Evolutionary conservation across 2,888 invertebrate species (phyloP).

Genomic region (Leucoptera coffeella): DNA sequence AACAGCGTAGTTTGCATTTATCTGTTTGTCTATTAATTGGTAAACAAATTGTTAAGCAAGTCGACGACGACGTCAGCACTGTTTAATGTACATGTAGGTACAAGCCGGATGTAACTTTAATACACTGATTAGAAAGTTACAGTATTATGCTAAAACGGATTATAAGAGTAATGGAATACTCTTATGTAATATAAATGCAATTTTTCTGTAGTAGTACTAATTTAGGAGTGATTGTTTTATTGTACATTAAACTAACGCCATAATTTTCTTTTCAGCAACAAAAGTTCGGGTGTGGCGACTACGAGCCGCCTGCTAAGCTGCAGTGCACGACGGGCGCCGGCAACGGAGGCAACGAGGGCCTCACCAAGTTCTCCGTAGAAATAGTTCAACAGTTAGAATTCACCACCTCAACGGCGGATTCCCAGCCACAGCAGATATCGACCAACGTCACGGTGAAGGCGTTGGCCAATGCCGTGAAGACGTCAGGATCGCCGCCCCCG

Average conservation of each 20-base stretch:
- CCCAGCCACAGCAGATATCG: constrained; percentile 83
- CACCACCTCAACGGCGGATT: constrained; percentile 80
- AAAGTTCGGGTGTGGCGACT: constrained; percentile 70
- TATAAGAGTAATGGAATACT: no score
- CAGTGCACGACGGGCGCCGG: constrained; percentile 43
- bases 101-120: no score
- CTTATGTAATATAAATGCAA: no score
- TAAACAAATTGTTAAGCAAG: no score
- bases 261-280: constrained; percentile 63
- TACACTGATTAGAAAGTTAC: no score
- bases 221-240: no score
- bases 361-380: constrained; percentile 80
- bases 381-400: constrained; percentile 89
- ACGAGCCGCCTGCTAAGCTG: constrained; percentile 72
- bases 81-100: no score
- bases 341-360: constrained; percentile 40
- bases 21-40: no score
- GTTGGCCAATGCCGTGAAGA: constrained; percentile 43
- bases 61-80: no score
- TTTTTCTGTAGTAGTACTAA: no score
- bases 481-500: constrained; percentile 34
- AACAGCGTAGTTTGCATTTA: no score
- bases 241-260: constrained; percentile 5
- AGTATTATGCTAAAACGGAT: no score
- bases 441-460: constrained; percentile 87